Evolutionary conservation across 1,140 invertebrate genomes (phyloP).

Genomic region (Drosophila rhopaloa): DNA sequence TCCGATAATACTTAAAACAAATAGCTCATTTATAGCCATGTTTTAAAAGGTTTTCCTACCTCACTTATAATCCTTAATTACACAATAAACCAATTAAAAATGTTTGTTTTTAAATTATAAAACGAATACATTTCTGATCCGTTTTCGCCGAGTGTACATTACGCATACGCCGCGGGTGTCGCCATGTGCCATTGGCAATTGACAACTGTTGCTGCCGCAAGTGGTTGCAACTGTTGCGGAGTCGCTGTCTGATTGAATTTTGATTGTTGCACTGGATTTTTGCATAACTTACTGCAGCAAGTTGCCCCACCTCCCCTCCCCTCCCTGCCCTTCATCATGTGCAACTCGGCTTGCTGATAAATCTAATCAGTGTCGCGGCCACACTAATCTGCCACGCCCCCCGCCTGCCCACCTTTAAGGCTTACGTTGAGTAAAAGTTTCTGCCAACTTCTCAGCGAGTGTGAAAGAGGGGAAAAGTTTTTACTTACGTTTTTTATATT

Average conservation of each 20-base stretch:
- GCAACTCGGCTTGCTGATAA: conserved; percentile 72
- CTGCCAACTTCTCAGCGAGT: conserved; percentile 59
- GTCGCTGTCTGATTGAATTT: conserved; percentile 74
- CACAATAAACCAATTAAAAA: too few relatives aligned
- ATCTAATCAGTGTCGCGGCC: conserved; percentile 77
- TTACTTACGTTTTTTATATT: conserved; percentile 66
- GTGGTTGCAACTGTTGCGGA: conserved; percentile 73
- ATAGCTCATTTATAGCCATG: too few relatives aligned
- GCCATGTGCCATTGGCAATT: conserved; percentile 52
- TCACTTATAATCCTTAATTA: too few relatives aligned
- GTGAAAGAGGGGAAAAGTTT: conserved; percentile 54
- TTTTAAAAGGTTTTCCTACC: too few relatives aligned
- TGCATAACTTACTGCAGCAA: conserved; percentile 54
- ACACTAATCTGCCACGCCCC: conserved; percentile 53
- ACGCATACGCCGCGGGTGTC: conserved; percentile 51
- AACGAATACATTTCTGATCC: too few relatives aligned
- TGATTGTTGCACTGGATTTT: conserved; percentile 69
- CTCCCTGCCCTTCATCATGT: conserved; percentile 46
- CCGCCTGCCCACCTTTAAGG: conserved; percentile 61
- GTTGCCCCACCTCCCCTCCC: background rate
- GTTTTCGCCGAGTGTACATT: conserved; percentile 39
- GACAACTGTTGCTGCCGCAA: conserved; percentile 75
- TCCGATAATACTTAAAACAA: too few relatives aligned
- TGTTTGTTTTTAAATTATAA: too few relatives aligned
- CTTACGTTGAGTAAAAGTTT: conserved; percentile 65